These are phyloP conservation scores for Xenopus borealis DNA, from an alignment of 2,113 vertebrate species.

Conservation along the genomic window DNA sequence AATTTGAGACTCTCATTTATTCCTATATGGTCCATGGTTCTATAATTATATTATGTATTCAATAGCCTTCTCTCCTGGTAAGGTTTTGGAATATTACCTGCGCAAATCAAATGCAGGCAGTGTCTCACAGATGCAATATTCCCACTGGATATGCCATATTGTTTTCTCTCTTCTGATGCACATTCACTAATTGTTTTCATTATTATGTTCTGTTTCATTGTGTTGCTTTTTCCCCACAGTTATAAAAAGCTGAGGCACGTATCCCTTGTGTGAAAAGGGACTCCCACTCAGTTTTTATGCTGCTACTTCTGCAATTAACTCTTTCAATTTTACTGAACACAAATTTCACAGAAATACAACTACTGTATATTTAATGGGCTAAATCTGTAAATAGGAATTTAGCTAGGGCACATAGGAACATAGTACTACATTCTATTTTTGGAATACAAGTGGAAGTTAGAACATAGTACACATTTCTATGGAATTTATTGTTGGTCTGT, in stretches of 20 bases:
- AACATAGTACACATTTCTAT: no score
- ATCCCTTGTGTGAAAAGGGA: constrained; percentile 1
- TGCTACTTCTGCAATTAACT: background rate
- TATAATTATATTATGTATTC: no score
- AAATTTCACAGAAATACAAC: background rate
- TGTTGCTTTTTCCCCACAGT: constrained; percentile 8
- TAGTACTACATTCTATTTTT: no score
- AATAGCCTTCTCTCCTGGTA: no score
- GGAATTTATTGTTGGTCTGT: no score
- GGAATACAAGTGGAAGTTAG: no score
- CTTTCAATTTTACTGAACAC: constrained; percentile 15
- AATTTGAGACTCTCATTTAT: no score
- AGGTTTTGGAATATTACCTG: no score
- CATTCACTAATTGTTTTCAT: constrained; percentile 25
- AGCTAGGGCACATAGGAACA: background rate
- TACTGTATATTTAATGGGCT: constrained; percentile 8
- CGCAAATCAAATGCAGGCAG: no score
- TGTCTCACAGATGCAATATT: no score
- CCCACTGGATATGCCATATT: no score
- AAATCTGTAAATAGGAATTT: constrained; percentile 10
- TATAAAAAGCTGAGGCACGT: constrained; percentile 12
- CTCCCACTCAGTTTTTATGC: background rate
- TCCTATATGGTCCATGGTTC: no score
- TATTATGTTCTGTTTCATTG: background rate
- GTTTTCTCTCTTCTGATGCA: background rate